Percentiles rank a stretch among this genome's conserved stretches.
phyloP scores from a whole-genome alignment of 2,113 vertebrate genomes.

The Pseudorectes ferrugineus region DNA sequence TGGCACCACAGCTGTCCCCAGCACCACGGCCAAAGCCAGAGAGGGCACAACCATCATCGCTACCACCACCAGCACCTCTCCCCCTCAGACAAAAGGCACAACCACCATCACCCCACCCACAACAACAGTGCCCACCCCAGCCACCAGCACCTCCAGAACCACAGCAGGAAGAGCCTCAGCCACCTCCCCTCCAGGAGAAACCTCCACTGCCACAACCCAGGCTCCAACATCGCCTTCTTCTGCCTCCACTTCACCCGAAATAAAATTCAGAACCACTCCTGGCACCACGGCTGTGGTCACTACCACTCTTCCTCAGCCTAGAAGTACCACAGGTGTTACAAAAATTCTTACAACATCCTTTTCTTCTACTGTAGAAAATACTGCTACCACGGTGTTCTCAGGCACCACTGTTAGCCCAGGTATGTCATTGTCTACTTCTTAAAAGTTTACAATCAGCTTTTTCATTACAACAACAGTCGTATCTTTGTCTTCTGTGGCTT shows the following conservation, averaged over 20 bases:
- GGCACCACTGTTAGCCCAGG: rapidly evolving
- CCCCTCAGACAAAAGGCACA: too few relatives aligned
- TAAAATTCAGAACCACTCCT: rapidly evolving
- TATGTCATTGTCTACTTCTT: rapidly evolving
- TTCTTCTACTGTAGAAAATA: neutral
- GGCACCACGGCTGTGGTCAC: rapidly evolving
- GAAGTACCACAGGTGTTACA: neutral
- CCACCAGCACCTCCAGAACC: rapidly evolving
- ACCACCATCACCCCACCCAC: rapidly evolving
- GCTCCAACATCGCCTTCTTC: neutral
- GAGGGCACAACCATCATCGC: rapidly evolving
- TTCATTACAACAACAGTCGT: rapidly evolving
- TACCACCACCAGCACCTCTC: neutral
- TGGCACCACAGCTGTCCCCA: neutral
- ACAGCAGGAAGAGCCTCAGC: rapidly evolving
- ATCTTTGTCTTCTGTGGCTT: rapidly evolving
- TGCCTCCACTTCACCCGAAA: neutral
- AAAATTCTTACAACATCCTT: neutral
- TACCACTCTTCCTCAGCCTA: neutral
- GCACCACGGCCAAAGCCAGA: rapidly evolving
- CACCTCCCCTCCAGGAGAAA: too few relatives aligned
- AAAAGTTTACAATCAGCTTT: rapidly evolving
- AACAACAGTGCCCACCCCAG: rapidly evolving
- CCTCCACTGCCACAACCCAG: rapidly evolving
- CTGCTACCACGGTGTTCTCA: neutral